A percentile compares a stretch with the other conserved stretches of the same genome.
Evolutionary conservation across 2,888 invertebrate genomes (phyloP).

Genomic region (Isotomurus palustris): DNA sequence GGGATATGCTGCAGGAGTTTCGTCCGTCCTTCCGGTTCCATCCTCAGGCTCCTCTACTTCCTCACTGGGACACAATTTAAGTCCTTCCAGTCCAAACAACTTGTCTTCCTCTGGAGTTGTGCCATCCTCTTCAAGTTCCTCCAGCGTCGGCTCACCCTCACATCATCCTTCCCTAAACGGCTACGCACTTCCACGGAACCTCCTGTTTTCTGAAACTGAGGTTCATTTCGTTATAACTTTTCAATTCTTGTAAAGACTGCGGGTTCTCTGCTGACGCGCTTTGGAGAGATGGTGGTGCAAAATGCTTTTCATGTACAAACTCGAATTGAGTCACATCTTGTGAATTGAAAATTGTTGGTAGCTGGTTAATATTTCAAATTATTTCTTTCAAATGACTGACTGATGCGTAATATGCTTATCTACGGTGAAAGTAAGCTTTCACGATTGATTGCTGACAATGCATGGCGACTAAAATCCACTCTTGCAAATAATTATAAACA

Average conservation of each 20-base stretch:
- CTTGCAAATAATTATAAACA: too few species aligned
- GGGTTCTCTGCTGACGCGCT: background rate
- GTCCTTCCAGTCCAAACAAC: constrained; percentile 30
- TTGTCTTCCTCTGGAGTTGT: constrained; percentile 18
- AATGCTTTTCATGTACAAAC: too few species aligned
- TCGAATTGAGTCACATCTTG: too few species aligned
- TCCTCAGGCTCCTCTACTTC: constrained; percentile 37
- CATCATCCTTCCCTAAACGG: constrained; percentile 20
- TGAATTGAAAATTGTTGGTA: too few species aligned
- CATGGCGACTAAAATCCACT: too few species aligned
- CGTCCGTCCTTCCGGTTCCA: constrained; percentile 15
- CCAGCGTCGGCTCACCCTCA: constrained; percentile 20
- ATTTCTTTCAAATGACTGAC: too few species aligned
- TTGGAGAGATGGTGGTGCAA: too few species aligned
- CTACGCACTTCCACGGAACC: constrained; percentile 41
- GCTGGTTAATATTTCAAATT: too few species aligned
- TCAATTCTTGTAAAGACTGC: constrained; percentile 14
- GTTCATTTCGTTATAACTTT: constrained; percentile 20
- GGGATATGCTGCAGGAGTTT: constrained; percentile 37
- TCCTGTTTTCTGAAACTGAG: constrained; percentile 43
- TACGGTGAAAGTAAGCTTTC: too few species aligned
- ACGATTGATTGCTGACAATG: too few species aligned
- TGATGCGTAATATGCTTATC: too few species aligned
- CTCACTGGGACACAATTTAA: constrained; percentile 26
- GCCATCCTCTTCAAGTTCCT: constrained; percentile 6